Evolutionary conservation across 2,888 invertebrate genomes (phyloP).

Genomic region (Lacanobia oleracea): DNA sequence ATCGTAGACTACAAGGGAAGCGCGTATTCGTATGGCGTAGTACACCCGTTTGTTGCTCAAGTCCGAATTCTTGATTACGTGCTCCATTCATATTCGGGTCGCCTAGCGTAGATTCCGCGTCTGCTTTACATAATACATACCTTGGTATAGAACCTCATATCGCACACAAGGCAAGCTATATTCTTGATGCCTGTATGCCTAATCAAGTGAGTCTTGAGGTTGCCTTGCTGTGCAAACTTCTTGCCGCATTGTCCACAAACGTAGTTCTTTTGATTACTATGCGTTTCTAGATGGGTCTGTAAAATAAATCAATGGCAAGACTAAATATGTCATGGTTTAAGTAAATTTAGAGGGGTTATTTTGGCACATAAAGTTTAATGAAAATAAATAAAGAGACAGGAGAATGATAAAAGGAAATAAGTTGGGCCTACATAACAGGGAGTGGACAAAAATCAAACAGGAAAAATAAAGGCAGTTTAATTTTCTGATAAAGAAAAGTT

Average conservation of each 20-base stretch:
- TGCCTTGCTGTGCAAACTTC: constrained; percentile 91
- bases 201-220: constrained; percentile 86
- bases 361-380: background rate
- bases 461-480: too few species aligned
- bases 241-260: constrained; percentile 94
- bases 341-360: background rate
- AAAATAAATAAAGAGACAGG: background rate
- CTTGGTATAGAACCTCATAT: constrained; percentile 88
- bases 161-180: constrained; percentile 84
- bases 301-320: constrained; percentile 53
- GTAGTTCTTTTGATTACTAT: constrained; percentile 93
- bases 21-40: too few species aligned
- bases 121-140: constrained; percentile 63
- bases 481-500: too few species aligned
- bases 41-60: too few species aligned
- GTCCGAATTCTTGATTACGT: too few species aligned
- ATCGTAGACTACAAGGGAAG: too few species aligned
- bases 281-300: constrained; percentile 92
- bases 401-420: too few species aligned
- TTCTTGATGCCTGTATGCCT: constrained; percentile 87
- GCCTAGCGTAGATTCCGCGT: too few species aligned
- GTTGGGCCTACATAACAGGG: too few species aligned
- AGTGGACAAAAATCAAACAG: too few species aligned
- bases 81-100: too few species aligned
- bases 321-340: background rate